A percentile compares a stretch with the other conserved stretches of the same genome.
Evolutionary conservation across 1,140 invertebrate species (phyloP).

Genomic region (Solenopsis invicta): DNA sequence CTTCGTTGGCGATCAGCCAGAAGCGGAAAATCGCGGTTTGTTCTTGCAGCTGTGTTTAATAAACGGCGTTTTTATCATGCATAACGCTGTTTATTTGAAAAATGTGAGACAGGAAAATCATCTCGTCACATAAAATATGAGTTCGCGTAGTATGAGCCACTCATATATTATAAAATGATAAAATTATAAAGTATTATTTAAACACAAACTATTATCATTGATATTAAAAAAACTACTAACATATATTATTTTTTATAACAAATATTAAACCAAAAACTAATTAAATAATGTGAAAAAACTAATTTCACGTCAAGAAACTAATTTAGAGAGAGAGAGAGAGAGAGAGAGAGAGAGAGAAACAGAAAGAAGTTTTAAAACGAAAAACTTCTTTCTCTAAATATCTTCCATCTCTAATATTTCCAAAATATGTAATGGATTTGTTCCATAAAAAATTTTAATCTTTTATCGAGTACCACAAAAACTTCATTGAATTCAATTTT

Average conservation of each 20-base stretch:
- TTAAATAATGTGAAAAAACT: not conserved
- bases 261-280: not conserved
- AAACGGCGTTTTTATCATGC: constrained; percentile 64
- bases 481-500: not conserved
- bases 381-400: not conserved
- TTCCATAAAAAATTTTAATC: not conserved
- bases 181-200: not conserved
- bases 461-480: not conserved
- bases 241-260: constrained; percentile 4
- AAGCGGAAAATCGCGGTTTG: constrained; percentile 31
- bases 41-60: constrained; percentile 63
- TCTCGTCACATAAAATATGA: not conserved
- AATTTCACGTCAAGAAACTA: too few species aligned
- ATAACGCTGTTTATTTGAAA: constrained; percentile 36
- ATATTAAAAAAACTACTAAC: not conserved
- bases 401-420: not conserved
- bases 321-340: too few species aligned
- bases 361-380: too few species aligned
- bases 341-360: too few species aligned
- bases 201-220: not conserved
- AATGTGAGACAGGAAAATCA: not conserved
- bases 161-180: not conserved
- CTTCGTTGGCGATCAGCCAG: constrained; percentile 56
- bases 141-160: not conserved
- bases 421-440: not conserved